Evolutionary conservation across 2,113 vertebrate genomes (phyloP).

Genomic region (Pangasianodon hypophthalmus): DNA sequence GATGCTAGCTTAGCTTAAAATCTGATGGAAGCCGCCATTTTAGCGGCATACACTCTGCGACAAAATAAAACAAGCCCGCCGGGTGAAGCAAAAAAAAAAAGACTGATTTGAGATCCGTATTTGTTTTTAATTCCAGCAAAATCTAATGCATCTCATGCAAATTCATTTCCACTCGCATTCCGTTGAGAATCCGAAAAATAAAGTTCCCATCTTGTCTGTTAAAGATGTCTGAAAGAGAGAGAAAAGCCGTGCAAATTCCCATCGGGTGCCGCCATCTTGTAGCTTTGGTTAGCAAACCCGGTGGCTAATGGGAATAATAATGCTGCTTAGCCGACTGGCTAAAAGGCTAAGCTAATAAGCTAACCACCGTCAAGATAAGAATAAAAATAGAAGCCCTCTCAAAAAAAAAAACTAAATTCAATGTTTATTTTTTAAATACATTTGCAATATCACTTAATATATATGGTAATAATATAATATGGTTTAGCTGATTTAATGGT

Average conservation of each 20-base stretch:
- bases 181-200: not conserved
- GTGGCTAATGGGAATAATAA: slow-evolving; percentile 30
- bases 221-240: slow-evolving; percentile 54
- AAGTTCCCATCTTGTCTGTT: not conserved
- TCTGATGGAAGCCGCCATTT: slow-evolving; percentile 68
- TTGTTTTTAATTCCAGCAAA: not conserved
- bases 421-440: not conserved
- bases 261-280: slow-evolving; percentile 76
- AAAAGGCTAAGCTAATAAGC: slow-evolving; percentile 1
- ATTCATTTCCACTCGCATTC: slow-evolving; percentile 21
- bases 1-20: slow-evolving; percentile 44
- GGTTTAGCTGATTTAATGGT: not conserved
- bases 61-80: slow-evolving; percentile 43
- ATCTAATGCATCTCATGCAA: slow-evolving; percentile 1
- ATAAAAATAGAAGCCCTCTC: slow-evolving; percentile 7
- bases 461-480: not conserved
- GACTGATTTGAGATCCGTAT: not conserved
- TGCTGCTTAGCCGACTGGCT: slow-evolving; percentile 25
- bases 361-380: not conserved
- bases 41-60: slow-evolving; percentile 57
- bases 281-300: slow-evolving; percentile 60
- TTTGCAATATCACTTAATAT: not conserved
- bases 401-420: not conserved
- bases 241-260: slow-evolving; percentile 54
- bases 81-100: slow-evolving; percentile 8